phyloP scores from a whole-genome alignment of 2,888 invertebrate species.

The Clusia tigrina region DNA sequence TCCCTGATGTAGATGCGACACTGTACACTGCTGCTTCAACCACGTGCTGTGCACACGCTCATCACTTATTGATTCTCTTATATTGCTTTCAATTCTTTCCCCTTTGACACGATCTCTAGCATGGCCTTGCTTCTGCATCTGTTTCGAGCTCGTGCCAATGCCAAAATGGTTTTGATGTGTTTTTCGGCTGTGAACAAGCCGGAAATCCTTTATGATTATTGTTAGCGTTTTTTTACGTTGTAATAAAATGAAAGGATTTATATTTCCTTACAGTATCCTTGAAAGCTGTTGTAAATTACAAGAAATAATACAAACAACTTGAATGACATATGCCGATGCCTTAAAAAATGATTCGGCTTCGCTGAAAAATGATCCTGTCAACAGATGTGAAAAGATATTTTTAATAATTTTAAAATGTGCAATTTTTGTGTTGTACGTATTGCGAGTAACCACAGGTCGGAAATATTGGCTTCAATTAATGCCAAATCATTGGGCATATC shows the following conservation, averaged over 20 bases:
- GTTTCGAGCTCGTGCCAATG: conserved; percentile 35
- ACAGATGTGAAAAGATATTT: conserved; percentile 29
- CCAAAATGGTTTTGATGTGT: conserved; percentile 27
- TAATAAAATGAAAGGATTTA: conserved; percentile 57
- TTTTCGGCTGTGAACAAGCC: conserved; percentile 30
- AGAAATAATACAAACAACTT: too few relatives aligned
- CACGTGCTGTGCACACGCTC: neutral
- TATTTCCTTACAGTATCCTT: conserved; percentile 44
- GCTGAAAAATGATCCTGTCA: conserved; percentile 35
- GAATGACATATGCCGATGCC: neutral
- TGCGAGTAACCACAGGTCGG: too few relatives aligned
- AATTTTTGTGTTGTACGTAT: neutral
- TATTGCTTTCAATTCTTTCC: neutral
- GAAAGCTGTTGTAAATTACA: neutral
- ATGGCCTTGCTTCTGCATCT: neutral
- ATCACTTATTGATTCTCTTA: neutral
- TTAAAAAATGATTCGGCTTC: too few relatives aligned
- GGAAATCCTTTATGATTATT: conserved; percentile 42
- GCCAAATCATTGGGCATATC: conserved; percentile 27
- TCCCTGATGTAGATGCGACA: too few relatives aligned
- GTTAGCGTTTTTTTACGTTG: conserved; percentile 36
- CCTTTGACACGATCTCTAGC: neutral
- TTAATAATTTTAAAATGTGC: neutral
- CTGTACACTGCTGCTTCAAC: too few relatives aligned
- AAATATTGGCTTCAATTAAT: conserved; percentile 10